Evolutionary conservation across 2,113 vertebrate genomes (phyloP).

Genomic region (Callaeas wilsoni): DNA sequence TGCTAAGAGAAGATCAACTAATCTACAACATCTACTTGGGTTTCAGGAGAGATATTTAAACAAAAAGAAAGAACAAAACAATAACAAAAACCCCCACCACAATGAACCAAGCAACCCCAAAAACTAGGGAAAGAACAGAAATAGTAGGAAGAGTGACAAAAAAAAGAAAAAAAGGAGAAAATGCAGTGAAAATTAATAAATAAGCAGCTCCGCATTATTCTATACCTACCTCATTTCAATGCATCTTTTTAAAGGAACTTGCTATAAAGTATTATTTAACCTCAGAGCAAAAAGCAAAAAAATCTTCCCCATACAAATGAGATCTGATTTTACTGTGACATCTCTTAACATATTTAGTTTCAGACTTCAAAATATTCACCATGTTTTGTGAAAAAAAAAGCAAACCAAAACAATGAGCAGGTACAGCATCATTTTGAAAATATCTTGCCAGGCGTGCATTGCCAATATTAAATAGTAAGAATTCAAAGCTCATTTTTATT

Average conservation of each 20-base stretch:
- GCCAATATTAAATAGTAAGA: background rate
- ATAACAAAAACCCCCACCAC: rapidly evolving
- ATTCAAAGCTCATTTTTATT: background rate
- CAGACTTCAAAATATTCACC: background rate
- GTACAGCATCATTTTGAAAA: background rate
- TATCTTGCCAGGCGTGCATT: background rate
- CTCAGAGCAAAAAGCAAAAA: slow-evolving; percentile 11
- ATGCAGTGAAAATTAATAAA: background rate
- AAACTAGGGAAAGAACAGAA: background rate
- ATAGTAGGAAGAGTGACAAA: background rate
- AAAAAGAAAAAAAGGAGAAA: background rate
- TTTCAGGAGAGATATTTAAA: background rate
- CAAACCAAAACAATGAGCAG: background rate
- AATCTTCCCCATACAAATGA: background rate
- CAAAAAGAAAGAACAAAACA: background rate
- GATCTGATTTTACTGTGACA: slow-evolving; percentile 42
- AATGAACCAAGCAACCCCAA: background rate
- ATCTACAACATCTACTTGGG: background rate
- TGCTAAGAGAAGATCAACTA: background rate
- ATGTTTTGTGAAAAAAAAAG: background rate
- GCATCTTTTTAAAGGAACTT: background rate
- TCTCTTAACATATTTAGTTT: slow-evolving; percentile 36
- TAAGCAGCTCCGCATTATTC: background rate
- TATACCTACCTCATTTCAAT: background rate
- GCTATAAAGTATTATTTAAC: background rate